Conservation (phyloP, 2,888 invertebrate species). For the Sphinx pinastri region DNA sequence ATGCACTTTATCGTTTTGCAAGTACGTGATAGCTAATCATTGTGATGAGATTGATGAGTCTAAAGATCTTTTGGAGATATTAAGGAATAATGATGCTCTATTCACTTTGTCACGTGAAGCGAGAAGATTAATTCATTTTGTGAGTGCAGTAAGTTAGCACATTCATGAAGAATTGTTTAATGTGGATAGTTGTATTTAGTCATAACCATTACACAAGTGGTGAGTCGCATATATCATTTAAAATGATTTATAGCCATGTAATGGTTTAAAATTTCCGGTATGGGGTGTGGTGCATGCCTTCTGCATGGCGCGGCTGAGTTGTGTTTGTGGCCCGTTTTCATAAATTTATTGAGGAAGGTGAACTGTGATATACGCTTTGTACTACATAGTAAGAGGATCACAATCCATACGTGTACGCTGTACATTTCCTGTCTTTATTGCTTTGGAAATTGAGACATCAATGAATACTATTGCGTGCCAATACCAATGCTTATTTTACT, state of each 20-base stretch:
- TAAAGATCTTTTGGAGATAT: neutral
- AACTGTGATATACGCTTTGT: conserved; percentile 33
- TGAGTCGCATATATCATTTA: neutral
- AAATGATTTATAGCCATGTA: neutral
- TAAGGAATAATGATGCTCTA: neutral
- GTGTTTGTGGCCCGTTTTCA: conserved; percentile 33
- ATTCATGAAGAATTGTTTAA: neutral
- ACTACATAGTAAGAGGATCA: conserved; percentile 27
- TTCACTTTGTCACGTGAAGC: neutral
- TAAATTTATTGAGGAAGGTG: conserved; percentile 47
- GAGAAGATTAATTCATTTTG: neutral
- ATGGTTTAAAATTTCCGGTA: neutral
- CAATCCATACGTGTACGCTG: conserved; percentile 33
- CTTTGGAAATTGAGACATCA: conserved; percentile 33
- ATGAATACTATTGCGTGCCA: neutral
- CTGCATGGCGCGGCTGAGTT: conserved; percentile 21
- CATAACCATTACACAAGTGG: neutral
- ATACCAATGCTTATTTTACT: neutral
- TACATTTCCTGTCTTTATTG: conserved; percentile 35
- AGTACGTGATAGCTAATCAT: neutral
- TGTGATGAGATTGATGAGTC: neutral
- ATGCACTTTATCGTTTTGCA: neutral
- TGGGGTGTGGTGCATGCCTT: conserved; percentile 26
- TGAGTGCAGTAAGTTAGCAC: neutral
- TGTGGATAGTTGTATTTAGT: neutral